A percentile compares a stretch with the other conserved stretches of the same genome.
Evolutionary conservation across 2,888 invertebrate genomes (phyloP).

Genomic region (Dynastes grantii): DNA sequence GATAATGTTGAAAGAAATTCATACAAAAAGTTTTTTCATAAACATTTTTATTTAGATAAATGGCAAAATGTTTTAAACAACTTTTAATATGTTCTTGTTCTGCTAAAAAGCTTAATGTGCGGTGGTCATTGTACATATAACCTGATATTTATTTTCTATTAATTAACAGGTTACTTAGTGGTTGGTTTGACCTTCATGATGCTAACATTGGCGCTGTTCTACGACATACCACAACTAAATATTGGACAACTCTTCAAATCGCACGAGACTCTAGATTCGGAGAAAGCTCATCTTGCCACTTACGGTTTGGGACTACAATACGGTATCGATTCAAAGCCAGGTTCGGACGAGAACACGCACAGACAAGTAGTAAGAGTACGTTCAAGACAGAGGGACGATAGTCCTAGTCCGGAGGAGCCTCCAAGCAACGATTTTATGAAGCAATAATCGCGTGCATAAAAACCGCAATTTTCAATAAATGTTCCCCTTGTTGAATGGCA

Average conservation of each 20-base stretch:
- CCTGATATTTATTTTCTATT: conserved; percentile 58
- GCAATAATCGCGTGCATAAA: not conserved
- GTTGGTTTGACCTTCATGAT: conserved; percentile 88
- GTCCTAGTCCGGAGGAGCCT: conserved; percentile 81
- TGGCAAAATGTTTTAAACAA: too few relatives aligned
- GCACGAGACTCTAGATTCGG: conserved; percentile 71
- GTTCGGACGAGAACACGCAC: conserved; percentile 71
- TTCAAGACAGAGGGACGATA: conserved; percentile 78
- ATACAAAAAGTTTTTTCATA: too few relatives aligned
- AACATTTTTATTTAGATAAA: too few relatives aligned
- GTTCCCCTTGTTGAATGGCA: too few relatives aligned
- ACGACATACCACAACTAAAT: conserved; percentile 92
- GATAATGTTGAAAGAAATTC: too few relatives aligned
- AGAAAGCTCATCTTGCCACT: conserved; percentile 79
- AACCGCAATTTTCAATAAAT: not conserved
- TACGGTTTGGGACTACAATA: conserved; percentile 71
- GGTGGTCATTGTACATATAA: too few relatives aligned
- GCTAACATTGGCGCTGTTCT: conserved; percentile 87
- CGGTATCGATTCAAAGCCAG: conserved; percentile 67
- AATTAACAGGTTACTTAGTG: conserved; percentile 80
- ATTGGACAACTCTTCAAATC: conserved; percentile 83
- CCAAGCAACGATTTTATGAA: conserved; percentile 52
- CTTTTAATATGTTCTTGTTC: too few relatives aligned
- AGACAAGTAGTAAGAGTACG: conserved; percentile 77
- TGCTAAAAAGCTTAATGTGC: too few relatives aligned